These are phyloP conservation scores for Selenia dentaria DNA, from an alignment of 2,888 invertebrate species.

Conservation along the genomic window DNA sequence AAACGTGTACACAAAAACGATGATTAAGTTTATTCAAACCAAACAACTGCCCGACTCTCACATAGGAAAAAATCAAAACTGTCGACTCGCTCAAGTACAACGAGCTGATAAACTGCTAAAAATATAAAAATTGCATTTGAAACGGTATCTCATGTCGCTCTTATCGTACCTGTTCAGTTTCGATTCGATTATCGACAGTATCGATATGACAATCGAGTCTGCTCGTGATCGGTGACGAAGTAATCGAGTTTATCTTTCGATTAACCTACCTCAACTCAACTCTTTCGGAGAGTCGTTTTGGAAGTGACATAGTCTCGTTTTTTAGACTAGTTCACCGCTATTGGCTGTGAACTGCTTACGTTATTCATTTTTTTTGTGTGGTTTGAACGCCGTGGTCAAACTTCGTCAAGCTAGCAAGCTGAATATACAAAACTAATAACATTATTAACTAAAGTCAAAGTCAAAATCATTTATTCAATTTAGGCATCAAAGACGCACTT, in stretches of 20 bases:
- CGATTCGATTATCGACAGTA: conserved; percentile 22
- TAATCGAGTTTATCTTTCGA: conserved; percentile 28
- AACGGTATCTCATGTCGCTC: conserved; percentile 18
- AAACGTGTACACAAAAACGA: no score
- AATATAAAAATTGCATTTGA: conserved; percentile 23
- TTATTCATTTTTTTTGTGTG: no score
- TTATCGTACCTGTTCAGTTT: conserved; percentile 26
- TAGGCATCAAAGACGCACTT: no score
- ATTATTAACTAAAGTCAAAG: no score
- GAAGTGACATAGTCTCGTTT: neutral
- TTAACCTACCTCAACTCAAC: conserved; percentile 28
- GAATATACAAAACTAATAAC: no score
- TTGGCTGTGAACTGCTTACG: no score
- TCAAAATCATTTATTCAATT: no score
- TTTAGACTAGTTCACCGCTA: no score
- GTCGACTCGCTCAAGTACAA: conserved; percentile 10
- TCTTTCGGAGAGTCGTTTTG: neutral
- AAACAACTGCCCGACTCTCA: no score
- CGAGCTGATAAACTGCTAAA: conserved; percentile 12
- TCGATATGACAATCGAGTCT: conserved; percentile 34
- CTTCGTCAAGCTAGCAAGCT: no score
- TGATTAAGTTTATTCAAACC: no score
- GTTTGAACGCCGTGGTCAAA: no score
- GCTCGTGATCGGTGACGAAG: conserved; percentile 28
- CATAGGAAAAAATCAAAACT: conserved; percentile 2